Evolutionary conservation across 2,113 vertebrate genomes (phyloP).

Genomic region (Aythya baeri): DNA sequence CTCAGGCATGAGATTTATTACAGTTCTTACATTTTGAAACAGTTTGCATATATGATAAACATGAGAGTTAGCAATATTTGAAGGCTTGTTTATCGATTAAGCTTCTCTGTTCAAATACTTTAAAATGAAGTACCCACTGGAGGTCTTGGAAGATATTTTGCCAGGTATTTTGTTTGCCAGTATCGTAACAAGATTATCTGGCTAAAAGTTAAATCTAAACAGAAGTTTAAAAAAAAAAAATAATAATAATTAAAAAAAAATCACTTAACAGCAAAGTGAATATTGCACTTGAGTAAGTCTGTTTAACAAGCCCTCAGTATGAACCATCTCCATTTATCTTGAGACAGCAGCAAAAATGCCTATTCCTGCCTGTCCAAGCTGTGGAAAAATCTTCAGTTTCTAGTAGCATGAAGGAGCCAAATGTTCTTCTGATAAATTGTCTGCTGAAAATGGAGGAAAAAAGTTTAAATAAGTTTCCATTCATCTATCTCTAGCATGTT

Average conservation of each 20-base stretch:
- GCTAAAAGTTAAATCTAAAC: conserved; percentile 15
- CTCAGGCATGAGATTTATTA: background rate
- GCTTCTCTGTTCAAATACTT: background rate
- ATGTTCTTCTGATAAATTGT: background rate
- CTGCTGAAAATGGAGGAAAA: background rate
- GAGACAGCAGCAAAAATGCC: background rate
- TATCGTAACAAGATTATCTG: background rate
- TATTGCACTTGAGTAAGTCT: background rate
- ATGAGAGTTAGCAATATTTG: background rate
- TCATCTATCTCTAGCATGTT: background rate
- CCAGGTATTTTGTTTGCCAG: background rate
- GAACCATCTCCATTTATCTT: background rate
- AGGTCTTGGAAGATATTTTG: background rate
- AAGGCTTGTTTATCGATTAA: background rate
- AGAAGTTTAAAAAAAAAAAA: background rate
- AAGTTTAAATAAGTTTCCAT: background rate
- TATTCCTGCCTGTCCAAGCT: background rate
- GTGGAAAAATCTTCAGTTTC: background rate
- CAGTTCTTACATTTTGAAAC: background rate
- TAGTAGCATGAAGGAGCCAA: background rate
- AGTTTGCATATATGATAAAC: background rate
- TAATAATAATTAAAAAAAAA: too few relatives aligned
- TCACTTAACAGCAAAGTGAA: background rate
- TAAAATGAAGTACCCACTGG: background rate
- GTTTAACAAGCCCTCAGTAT: background rate